Conservation (phyloP, 2,113 vertebrate species). For the Mormyrus iriodes region DNA sequence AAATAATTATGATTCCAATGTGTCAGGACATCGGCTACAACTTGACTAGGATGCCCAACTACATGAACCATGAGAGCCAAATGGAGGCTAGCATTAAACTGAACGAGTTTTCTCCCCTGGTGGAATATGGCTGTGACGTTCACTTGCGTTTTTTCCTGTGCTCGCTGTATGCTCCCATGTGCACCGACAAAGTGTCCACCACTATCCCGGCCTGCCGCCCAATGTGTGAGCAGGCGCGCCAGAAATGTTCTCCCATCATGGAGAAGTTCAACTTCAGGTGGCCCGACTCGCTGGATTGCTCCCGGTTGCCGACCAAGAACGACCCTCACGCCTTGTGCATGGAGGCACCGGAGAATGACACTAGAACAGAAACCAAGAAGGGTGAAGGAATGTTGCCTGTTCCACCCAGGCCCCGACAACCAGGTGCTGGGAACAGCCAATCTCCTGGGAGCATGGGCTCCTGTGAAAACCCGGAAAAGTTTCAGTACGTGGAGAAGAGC, state of each 20-base stretch:
- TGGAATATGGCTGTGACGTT: constrained; percentile 80
- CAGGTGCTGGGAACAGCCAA: constrained; percentile 33
- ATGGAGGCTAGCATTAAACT: constrained; percentile 73
- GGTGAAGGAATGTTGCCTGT: constrained; percentile 68
- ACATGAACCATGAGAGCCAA: constrained; percentile 76
- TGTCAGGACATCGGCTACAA: constrained; percentile 84
- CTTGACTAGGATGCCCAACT: constrained; percentile 81
- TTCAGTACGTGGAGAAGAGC: constrained; percentile 75
- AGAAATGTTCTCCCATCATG: constrained; percentile 78
- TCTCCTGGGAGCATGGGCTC: constrained; percentile 37
- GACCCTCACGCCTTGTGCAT: constrained; percentile 82
- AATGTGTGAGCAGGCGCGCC: constrained; percentile 82
- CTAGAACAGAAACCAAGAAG: constrained; percentile 49
- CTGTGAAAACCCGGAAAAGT: constrained; percentile 74
- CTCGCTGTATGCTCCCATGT: constrained; percentile 83
- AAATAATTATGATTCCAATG: constrained; percentile 77
- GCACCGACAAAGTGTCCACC: constrained; percentile 77
- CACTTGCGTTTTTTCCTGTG: constrained; percentile 84
- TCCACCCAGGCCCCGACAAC: constrained; percentile 55
- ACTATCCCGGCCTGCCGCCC: constrained; percentile 81
- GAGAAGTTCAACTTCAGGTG: constrained; percentile 76
- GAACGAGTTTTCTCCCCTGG: constrained; percentile 75
- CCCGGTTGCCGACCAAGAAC: constrained; percentile 71
- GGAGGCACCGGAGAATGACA: constrained; percentile 77
- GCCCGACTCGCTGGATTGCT: constrained; percentile 78